Evolutionary conservation across 2,888 invertebrate genomes (phyloP), one percentile per base, ranked within the genome.

Genomic region (Agonopterix subpropinquella): DNA sequence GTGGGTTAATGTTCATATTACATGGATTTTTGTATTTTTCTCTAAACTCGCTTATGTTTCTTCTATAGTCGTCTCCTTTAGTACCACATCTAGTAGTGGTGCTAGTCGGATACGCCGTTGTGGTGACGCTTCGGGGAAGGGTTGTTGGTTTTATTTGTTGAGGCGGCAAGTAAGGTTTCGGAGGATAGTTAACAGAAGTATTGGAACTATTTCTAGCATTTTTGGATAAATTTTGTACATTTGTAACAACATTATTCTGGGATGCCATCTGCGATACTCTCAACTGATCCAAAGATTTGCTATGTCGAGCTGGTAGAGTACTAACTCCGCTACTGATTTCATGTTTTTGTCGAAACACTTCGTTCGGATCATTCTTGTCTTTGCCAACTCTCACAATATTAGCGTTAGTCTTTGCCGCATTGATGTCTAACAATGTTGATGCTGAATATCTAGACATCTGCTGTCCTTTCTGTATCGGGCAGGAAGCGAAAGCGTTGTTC

Each of bases 201-300:
- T 86, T 86, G 4, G 88, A 86, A 60, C 65, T 73, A 62, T 83
- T 87, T 63, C 75, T 76, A 2, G 72, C 54, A 54, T 73, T 77
- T 57, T 86, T 87, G 7, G 74, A 62, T 47, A 85, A 61, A 35
- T 73, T 74, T 66, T 80, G 77, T 48, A 76, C 62, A 52, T 69
- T 72, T 56, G 68, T 81, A 8, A 78, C n/a, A 28, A 28, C 28
- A 7, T 11, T 11, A 39, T 11, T 39, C 11, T 39, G 59, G 10
- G 83, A 78, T 36, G 75, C 65, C 70, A 83, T 75, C 69, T 88
- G 81, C 43, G 89, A 87, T 8, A 92, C 87, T 60, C 93, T 91
- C 44, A 95, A 77, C 61, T 95, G 95, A 75, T 96, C 96, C 56
- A 96, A 77, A 1, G 95, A 95, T 72, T 95, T 95, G 73, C 95